These are phyloP conservation scores for Epinephelus cyanopodus DNA, from an alignment of 2,113 vertebrate species.

Conservation along the genomic window DNA sequence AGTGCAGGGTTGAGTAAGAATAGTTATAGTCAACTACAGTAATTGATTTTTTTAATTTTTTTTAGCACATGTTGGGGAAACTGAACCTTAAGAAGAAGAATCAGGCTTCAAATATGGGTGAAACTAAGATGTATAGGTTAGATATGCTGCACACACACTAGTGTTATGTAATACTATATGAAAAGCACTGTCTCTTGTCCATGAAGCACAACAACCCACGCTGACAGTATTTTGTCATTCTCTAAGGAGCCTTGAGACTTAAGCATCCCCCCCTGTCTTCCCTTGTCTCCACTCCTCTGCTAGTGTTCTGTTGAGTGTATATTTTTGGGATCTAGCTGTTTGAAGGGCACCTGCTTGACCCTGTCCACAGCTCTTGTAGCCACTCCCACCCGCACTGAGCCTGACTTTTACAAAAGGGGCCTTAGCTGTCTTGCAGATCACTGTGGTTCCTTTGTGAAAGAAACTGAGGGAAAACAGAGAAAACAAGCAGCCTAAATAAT, in stretches of 20 bases:
- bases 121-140: background rate
- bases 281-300: background rate
- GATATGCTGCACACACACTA: background rate
- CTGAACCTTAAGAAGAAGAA: background rate
- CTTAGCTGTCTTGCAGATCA: background rate
- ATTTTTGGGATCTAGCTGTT: constrained; percentile 84
- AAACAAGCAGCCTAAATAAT: background rate
- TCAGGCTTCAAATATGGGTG: background rate
- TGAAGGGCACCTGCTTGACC: constrained; percentile 84
- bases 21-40: constrained; percentile 31
- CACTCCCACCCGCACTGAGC: constrained; percentile 57
- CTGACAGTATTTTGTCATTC: background rate
- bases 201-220: background rate
- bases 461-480: background rate
- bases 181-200: background rate
- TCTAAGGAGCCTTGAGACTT: background rate
- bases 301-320: constrained; percentile 80
- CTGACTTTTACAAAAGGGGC: background rate
- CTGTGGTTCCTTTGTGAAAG: background rate
- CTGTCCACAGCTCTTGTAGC: constrained; percentile 72
- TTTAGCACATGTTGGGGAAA: background rate
- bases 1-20: constrained; percentile 34
- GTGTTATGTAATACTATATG: constrained; percentile 15
- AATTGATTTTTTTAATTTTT: constrained; percentile 8
- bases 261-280: background rate